phyloP scores from a whole-genome alignment of 2,797 vertebrate species.

The Diplodus sargus region DNA sequence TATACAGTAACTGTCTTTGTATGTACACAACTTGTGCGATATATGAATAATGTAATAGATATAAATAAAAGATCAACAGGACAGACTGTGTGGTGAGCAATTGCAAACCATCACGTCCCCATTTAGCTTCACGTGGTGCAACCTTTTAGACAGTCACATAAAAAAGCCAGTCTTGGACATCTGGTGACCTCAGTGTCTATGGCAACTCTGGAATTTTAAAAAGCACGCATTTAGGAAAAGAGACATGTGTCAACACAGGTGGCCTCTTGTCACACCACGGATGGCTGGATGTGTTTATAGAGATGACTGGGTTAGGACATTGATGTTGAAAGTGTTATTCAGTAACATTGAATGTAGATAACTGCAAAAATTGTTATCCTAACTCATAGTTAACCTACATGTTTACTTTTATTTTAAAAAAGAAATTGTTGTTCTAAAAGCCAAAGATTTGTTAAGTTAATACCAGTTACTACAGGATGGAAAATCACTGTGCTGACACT shows the following conservation, averaged over 20 bases:
- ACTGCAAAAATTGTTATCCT: not conserved
- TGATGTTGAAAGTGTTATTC: conserved; percentile 9
- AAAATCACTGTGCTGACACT: not conserved
- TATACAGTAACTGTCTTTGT: no score
- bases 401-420: not conserved
- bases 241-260: conserved; percentile 67
- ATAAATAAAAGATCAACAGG: not conserved
- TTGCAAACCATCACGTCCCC: conserved; percentile 4
- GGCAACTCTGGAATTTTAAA: conserved; percentile 59
- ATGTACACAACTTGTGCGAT: no score
- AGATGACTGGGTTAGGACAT: conserved; percentile 37
- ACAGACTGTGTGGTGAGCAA: not conserved
- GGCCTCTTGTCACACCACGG: conserved; percentile 37
- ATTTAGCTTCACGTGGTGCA: not conserved
- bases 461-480: not conserved
- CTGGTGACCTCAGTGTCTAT: conserved; percentile 59
- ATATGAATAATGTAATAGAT: no score
- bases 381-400: not conserved
- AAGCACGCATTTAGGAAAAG: conserved; percentile 34
- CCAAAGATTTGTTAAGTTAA: not conserved
- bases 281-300: conserved; percentile 65
- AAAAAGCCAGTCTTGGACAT: conserved; percentile 29
- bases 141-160: conserved; percentile 14
- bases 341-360: not conserved
- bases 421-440: not conserved